Conservation (phyloP, 2,888 invertebrate species). For the Sphaerophoria taeniata region DNA sequence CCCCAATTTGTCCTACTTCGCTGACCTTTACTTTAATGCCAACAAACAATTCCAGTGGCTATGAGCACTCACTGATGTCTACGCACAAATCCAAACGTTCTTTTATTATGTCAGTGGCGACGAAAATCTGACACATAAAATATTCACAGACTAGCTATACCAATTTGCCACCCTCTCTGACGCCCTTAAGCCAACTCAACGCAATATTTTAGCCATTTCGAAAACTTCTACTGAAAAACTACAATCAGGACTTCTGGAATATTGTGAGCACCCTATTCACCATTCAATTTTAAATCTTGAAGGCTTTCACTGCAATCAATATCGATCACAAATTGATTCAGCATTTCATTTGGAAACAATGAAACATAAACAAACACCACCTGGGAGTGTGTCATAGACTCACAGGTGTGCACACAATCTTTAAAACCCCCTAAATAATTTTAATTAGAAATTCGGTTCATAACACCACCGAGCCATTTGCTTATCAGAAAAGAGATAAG, state of each 20-base stretch:
- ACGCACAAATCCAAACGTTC: conserved; percentile 24
- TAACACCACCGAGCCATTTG: background rate
- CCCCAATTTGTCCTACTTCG: background rate
- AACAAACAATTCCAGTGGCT: background rate
- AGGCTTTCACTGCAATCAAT: too few species aligned
- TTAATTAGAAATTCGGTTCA: too few species aligned
- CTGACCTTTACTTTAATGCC: conserved; percentile 21
- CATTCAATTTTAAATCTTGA: too few species aligned
- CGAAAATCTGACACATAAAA: conserved; percentile 58
- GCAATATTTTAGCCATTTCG: too few species aligned
- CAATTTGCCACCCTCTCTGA: conserved; percentile 10
- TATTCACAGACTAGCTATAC: conserved; percentile 36
- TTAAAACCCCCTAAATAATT: too few species aligned
- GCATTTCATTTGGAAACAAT: too few species aligned
- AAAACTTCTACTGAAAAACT: too few species aligned
- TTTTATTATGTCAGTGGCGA: conserved; percentile 52
- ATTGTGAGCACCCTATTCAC: too few species aligned
- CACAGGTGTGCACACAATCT: conserved; percentile 14
- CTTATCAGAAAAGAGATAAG: conserved; percentile 7
- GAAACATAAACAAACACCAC: background rate
- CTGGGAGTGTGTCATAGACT: conserved; percentile 13
- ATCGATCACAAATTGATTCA: too few species aligned
- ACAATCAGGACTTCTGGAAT: too few species aligned
- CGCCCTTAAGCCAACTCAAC: too few species aligned
- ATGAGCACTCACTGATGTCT: background rate